phyloP scores from a whole-genome alignment of 2,797 vertebrate genomes.

The Cryptoblepharus egeriae region DNA sequence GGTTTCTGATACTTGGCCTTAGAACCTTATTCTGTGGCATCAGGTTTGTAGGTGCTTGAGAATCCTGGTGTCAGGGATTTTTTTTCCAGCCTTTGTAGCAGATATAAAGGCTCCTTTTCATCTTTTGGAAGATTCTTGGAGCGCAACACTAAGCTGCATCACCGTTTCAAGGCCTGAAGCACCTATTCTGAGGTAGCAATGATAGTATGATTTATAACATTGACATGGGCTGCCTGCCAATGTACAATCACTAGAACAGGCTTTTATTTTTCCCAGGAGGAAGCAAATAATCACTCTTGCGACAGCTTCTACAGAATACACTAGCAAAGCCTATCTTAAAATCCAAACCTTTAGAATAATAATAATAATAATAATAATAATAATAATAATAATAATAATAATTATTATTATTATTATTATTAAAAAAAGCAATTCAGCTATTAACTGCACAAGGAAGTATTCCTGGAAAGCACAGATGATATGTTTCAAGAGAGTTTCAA shows the following conservation, averaged over 20 bases:
- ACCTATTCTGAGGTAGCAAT: not conserved
- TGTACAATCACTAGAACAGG: not conserved
- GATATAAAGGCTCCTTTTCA: not conserved
- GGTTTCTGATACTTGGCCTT: not conserved
- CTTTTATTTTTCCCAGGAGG: not conserved
- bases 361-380: not conserved
- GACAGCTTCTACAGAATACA: not conserved
- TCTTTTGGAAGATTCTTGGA: slow-evolving; percentile 3
- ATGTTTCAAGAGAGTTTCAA: not conserved
- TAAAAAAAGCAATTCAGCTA: no score
- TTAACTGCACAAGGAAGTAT: not conserved
- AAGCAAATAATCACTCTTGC: not conserved
- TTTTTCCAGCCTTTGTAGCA: not conserved
- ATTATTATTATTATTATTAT: no score
- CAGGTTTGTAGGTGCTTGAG: not conserved
- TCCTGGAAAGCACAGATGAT: not conserved
- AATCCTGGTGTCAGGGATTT: not conserved
- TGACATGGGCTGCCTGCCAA: slow-evolving; percentile 9
- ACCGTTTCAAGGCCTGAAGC: not conserved
- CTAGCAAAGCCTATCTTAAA: not conserved
- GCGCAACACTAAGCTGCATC: not conserved
- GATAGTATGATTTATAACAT: not conserved
- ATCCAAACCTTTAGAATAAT: not conserved
- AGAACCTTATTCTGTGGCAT: not conserved
- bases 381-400: no score